Evolutionary conservation across 2,113 vertebrate species (phyloP), one percentile per base, ranked within the genome.

Genomic region (Campylomormyrus numenius): DNA sequence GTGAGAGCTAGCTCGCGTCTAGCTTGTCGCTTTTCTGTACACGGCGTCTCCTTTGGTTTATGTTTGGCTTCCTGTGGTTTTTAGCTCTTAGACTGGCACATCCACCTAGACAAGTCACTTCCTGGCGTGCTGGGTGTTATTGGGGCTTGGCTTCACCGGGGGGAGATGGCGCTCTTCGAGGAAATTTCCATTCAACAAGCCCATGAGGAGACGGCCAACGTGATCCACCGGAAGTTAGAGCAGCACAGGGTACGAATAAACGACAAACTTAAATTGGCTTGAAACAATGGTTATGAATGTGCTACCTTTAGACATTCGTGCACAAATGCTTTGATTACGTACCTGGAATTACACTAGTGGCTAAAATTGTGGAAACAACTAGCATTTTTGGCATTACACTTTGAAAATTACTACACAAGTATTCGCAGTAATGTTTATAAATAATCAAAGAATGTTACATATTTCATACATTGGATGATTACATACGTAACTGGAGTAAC

Each of bases 51-150:
- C 24, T 24, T 42, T 13, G 45, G 21, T 48, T 48, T 80, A 35
- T 62, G 27, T 88, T 42, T 3, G 45, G 45, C 86, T 88, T 27
- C 39, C 46, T 49, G 70, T 70, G 92, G 19, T 48, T 89, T 88
- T 91, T 93, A 99, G 98, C 96, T 99, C 91, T 94, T 98, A 88
- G 98, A 99, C 90, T 99, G 98, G 98, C 98, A 98, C 83, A 95
- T 97, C 89, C 96, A 98, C 91, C 97, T 99, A 91, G 98, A 99
- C 94, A 98, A 99, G 93, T 97, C 97, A 89, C 96, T 99, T 88
- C 98, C 98, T 31, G 97, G 96, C 9, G 97, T 98, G 62, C 94
- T 99, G 95, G 98, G 98, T 24, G 96, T 95, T 80, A 98, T 99
- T 8, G 98, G 98, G 46, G 97, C 97, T 91, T 99, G 98, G 98